Evolutionary conservation across 2,888 invertebrate species (phyloP), one percentile per base, ranked within the genome.

Genomic region (Cryptops parisi): DNA sequence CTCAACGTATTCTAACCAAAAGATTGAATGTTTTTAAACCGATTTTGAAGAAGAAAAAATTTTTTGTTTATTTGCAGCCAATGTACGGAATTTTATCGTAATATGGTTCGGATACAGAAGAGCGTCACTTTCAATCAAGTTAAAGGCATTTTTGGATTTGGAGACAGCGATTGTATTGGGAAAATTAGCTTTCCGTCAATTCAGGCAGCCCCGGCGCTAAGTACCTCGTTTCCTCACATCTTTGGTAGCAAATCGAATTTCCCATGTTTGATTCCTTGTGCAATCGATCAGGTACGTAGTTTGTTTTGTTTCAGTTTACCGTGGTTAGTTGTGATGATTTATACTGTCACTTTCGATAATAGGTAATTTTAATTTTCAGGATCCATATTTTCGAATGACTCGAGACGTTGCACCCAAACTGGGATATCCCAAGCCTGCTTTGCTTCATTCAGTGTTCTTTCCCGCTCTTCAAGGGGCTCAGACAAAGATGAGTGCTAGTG

Each of bases 321-420:
- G n/a, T n/a, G n/a, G n/a, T n/a, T n/a, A n/a, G n/a, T n/a, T n/a
- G n/a, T n/a, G n/a, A n/a, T n/a, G n/a, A n/a, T n/a, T n/a, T n/a
- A n/a, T n/a, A n/a, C n/a, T n/a, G n/a, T n/a, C n/a, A n/a, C n/a
- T n/a, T n/a, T n/a, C n/a, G n/a, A n/a, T n/a, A n/a, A n/a, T n/a
- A n/a, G n/a, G n/a, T n/a, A n/a, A n/a, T n/a, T n/a, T n/a, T n/a
- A n/a, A n/a, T n/a, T n/a, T 62, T 22, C 64, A 79, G 77, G 98
- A 99, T 73, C 98, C 98, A 0, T 99, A 97, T 71, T 99, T 99
- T 72, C 79, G 98, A 27, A 94, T 99, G 96, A 85, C 93, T 0
- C 78, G 98, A 52, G 98, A 99, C 72, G 94, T 96, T n/a, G 91
- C 96, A 0, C 91, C 96, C 0, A 78, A 84, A 12, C 72, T 99